Evolutionary conservation across 2,113 vertebrate species (phyloP), one percentile per base, ranked within the genome.

Genomic region (Vanacampus margaritifer): DNA sequence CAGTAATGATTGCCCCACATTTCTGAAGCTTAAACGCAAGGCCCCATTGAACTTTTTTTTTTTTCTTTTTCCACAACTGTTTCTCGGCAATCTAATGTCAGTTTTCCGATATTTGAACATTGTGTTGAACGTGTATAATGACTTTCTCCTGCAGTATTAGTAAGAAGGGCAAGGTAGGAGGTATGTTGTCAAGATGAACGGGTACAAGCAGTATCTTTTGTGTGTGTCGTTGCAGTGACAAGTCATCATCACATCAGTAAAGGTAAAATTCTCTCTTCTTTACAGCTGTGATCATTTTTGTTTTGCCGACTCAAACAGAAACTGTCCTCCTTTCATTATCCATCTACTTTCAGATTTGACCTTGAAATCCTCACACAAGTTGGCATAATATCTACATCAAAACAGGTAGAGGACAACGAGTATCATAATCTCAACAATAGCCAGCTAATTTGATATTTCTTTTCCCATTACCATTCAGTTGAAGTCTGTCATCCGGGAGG

Each of bases 1-100:
- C 80, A 72, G 80, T 86, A 87, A 88, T 87, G 86, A 88, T 81
- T 80, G 85, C 53, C 80, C 81, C 84, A 84, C 69, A 88, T 88
- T 80, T 75, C 72, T 65, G 66, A 81, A 80, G 68, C 80, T 86
- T 81, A 74, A 84, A 82, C 75, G 72, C 74, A 70, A 79, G 61
- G 69, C 72, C 69, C 63, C 43, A 78, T 75, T 82, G 66, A 82
- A 79, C 73, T 60, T 32, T 3, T 65, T 64, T 19, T 71, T 56
- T 76, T 67, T 74, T 57, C 48, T 19, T 69, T 71, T 69, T 56
- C 21, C 26, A 24, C 21, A 59, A 64, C 50, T 67, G 74, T 76
- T 51, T 72, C 46, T 64, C 59, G 58, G 64, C 71, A 21, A 70
- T 71, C 41, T 62, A 58, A 78, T 54, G 67, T 69, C 72, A 67